A percentile compares a stretch with the other conserved stretches of the same genome.
These are phyloP conservation scores for Triops longicaudatus DNA, from an alignment of 1,140 invertebrate species.

Conservation along the genomic window DNA sequence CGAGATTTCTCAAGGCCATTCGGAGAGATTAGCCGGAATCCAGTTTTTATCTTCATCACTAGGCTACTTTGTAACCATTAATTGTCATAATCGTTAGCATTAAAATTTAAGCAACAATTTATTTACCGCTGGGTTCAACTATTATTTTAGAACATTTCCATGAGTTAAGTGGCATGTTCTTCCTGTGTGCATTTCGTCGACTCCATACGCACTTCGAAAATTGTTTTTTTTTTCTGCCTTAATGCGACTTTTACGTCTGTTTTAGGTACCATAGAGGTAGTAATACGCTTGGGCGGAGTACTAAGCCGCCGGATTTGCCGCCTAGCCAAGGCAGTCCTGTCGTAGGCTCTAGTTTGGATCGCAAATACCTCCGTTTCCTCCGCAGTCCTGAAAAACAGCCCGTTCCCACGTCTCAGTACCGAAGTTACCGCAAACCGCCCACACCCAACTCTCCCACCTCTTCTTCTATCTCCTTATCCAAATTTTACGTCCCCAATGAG, in stretches of 20 bases:
- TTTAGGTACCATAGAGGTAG: neutral
- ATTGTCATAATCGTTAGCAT: no score
- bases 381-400: slow-evolving; percentile 49
- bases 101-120: no score
- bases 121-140: no score
- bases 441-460: slow-evolving; percentile 9
- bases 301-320: slow-evolving; percentile 35
- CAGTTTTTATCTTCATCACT: no score
- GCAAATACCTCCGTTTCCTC: slow-evolving; percentile 60
- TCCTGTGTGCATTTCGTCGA: neutral
- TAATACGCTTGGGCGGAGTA: slow-evolving; percentile 41
- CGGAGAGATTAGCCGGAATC: no score
- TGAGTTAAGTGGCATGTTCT: neutral
- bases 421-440: slow-evolving; percentile 56
- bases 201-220: neutral
- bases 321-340: slow-evolving; percentile 21
- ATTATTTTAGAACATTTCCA: no score
- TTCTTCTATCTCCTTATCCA: neutral
- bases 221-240: neutral
- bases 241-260: neutral
- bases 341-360: slow-evolving; percentile 51
- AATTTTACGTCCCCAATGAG: neutral
- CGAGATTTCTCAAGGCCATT: no score
- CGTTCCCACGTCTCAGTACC: slow-evolving; percentile 65
- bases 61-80: no score